Conservation (phyloP, 2,888 invertebrate genomes). For the Ischnus inquisitorius region DNA sequence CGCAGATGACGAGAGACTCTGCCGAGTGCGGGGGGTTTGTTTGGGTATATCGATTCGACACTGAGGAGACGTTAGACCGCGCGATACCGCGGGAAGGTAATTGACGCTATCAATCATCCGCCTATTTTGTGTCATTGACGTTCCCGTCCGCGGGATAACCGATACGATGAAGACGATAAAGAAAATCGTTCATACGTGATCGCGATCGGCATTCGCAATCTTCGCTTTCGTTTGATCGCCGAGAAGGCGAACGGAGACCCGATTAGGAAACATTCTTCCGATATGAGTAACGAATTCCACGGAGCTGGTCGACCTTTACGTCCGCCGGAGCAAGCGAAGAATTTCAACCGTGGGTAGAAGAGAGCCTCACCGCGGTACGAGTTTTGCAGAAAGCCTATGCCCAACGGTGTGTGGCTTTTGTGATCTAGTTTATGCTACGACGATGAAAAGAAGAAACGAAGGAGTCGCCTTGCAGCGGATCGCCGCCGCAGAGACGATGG, state of each 20-base stretch:
- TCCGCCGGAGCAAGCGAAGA: conserved; percentile 29
- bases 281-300: conserved; percentile 57
- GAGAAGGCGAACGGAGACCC: conserved; percentile 37
- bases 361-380: conserved; percentile 2
- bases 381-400: conserved; percentile 19
- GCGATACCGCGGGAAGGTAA: background rate
- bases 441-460: conserved; percentile 31
- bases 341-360: conserved; percentile 53
- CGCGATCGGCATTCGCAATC: background rate
- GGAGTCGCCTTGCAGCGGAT: conserved; percentile 51
- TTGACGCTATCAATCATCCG: background rate
- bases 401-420: conserved; percentile 40
- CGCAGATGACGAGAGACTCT: background rate
- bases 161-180: background rate
- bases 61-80: background rate
- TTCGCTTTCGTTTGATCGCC: background rate
- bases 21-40: background rate
- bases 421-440: conserved; percentile 50
- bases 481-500: conserved; percentile 21
- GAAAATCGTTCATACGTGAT: background rate
- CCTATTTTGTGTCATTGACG: conserved; percentile 6
- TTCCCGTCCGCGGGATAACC: background rate
- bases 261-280: conserved; percentile 59
- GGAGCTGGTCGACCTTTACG: conserved; percentile 56
- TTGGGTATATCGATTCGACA: conserved; percentile 32